Evolutionary conservation across 1,140 invertebrate species (phyloP).

Genomic region (Drosophila lacertosa): DNA sequence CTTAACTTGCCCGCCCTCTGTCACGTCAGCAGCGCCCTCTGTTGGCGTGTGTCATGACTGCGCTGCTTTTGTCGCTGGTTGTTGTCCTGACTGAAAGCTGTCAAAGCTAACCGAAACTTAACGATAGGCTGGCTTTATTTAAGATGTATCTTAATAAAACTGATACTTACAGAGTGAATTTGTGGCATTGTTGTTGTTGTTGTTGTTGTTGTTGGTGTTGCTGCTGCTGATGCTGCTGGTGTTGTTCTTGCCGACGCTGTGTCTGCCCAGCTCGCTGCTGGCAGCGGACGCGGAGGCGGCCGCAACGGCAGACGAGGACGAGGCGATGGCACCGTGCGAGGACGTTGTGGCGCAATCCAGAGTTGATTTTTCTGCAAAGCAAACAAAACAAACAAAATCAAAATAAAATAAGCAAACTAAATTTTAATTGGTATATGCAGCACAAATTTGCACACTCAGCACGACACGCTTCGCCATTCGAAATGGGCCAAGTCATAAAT

Average conservation of each 20-base stretch:
- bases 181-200: conserved; percentile 52
- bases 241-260: conserved; percentile 64
- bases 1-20: neutral
- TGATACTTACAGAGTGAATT: conserved; percentile 72
- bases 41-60: conserved; percentile 9
- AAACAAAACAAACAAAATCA: conserved; percentile 33
- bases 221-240: conserved; percentile 38
- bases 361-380: conserved; percentile 76
- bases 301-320: conserved; percentile 50
- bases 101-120: conserved; percentile 56
- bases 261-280: conserved; percentile 61
- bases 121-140: neutral
- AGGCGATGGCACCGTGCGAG: conserved; percentile 56
- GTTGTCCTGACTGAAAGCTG: conserved; percentile 70
- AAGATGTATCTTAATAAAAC: conserved; percentile 4
- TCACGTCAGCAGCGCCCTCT: conserved; percentile 52
- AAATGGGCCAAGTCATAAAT: conserved; percentile 62
- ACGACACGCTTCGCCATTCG: conserved; percentile 61
- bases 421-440: conserved; percentile 71
- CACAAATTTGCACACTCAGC: conserved; percentile 76
- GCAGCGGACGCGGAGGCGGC: conserved; percentile 41
- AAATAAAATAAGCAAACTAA: conserved; percentile 30
- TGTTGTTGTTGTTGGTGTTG: conserved; percentile 18
- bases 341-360: conserved; percentile 74
- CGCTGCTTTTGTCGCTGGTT: conserved; percentile 42